These are phyloP conservation scores for Benitochromis conjunctus DNA, from an alignment of 2,113 vertebrate species.

Conservation along the genomic window DNA sequence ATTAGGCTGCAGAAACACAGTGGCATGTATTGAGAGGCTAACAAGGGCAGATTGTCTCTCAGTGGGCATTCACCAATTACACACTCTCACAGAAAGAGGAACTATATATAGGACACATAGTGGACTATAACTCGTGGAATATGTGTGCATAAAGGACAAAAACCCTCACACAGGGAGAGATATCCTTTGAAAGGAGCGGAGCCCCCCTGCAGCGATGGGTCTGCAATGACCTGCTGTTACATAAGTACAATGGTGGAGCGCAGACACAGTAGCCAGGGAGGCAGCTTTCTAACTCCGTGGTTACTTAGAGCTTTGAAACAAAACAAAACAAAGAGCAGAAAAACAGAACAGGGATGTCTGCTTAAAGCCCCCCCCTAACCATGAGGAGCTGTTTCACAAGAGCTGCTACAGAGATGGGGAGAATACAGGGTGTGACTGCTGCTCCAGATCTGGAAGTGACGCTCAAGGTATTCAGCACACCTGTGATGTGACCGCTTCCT, in stretches of 20 bases:
- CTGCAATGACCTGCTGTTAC: constrained; percentile 53
- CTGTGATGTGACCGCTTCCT: neutral
- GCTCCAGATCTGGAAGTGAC: constrained; percentile 8
- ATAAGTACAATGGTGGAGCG: constrained; percentile 58
- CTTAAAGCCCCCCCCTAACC: neutral
- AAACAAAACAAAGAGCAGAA: neutral
- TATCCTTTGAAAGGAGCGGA: constrained; percentile 34
- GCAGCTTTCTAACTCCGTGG: neutral
- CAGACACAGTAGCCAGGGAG: constrained; percentile 14
- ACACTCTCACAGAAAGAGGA: neutral
- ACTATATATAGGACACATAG: neutral
- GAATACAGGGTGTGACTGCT: constrained; percentile 21
- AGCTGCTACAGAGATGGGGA: neutral
- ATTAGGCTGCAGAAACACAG: constrained; percentile 67
- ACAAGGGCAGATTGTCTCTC: constrained; percentile 63
- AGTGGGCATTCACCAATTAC: constrained; percentile 41
- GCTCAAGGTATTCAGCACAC: neutral
- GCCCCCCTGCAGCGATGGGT: constrained; percentile 26
- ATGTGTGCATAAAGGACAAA: neutral
- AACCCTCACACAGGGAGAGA: neutral
- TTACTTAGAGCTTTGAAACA: neutral
- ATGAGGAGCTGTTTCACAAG: neutral
- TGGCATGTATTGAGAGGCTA: constrained; percentile 61
- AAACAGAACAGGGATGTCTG: neutral
- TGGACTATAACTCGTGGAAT: neutral